Percentiles rank a stretch among this genome's conserved stretches.
phyloP scores from a whole-genome alignment of 1,140 invertebrate species.

The Tetramorium alpestre region DNA sequence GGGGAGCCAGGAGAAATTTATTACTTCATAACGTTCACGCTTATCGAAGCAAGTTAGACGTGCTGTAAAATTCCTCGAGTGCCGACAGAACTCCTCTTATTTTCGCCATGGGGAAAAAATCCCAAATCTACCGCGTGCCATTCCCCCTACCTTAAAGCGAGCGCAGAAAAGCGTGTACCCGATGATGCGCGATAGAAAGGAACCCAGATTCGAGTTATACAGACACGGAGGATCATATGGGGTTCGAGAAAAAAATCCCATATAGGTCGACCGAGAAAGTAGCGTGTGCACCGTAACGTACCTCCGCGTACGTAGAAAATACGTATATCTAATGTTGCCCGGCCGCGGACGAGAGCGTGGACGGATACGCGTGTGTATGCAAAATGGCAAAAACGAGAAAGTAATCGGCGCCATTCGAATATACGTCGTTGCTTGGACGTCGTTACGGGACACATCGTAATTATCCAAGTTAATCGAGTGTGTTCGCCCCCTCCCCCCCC shows the following conservation, averaged over 20 bases:
- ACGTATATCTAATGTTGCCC: neutral
- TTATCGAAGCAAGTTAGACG: neutral
- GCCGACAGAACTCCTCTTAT: neutral
- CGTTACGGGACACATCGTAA: conserved; percentile 37
- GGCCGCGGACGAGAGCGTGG: neutral
- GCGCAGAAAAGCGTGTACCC: conserved; percentile 45
- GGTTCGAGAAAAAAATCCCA: conserved; percentile 74
- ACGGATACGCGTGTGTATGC: conserved; percentile 22
- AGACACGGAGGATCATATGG: conserved; percentile 57
- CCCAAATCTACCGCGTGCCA: conserved; percentile 2
- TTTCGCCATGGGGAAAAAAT: neutral
- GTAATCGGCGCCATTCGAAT: conserved; percentile 36
- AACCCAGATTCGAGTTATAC: conserved; percentile 75
- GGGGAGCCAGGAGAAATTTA: neutral
- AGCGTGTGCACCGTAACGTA: conserved; percentile 66
- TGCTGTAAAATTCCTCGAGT: neutral
- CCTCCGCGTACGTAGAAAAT: conserved; percentile 58
- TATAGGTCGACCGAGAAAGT: conserved; percentile 81
- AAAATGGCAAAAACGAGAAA: conserved; percentile 60
- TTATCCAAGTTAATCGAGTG: conserved; percentile 59
- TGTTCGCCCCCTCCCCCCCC: neutral
- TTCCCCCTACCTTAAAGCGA: conserved; percentile 16
- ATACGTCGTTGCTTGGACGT: conserved; percentile 20
- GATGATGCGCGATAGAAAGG: conserved; percentile 76
- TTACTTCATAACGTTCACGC: neutral